Conservation (phyloP, 2,888 invertebrate species). For the Heliconius cydno region DNA sequence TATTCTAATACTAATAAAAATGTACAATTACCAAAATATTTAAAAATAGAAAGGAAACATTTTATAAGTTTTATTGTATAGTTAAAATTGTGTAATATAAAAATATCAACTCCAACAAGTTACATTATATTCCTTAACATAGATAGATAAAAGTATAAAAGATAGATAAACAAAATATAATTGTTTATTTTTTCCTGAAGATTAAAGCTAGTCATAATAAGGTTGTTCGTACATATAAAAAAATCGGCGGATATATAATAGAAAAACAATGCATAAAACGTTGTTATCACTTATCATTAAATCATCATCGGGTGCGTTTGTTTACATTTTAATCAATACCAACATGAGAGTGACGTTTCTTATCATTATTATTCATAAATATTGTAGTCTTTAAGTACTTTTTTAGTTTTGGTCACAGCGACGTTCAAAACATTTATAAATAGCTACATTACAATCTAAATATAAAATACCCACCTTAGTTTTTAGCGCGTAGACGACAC, state of each 20-base stretch:
- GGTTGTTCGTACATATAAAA: neutral
- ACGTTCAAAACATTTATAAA: conserved; percentile 33
- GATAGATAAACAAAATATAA: neutral
- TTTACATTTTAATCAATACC: conserved; percentile 40
- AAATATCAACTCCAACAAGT: no score
- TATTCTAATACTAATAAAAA: no score
- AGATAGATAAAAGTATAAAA: no score
- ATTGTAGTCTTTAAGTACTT: neutral
- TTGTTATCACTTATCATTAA: conserved; percentile 9
- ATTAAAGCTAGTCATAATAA: neutral
- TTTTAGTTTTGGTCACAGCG: neutral
- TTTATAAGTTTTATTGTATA: no score
- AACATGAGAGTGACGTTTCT: conserved; percentile 33
- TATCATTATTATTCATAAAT: conserved; percentile 12
- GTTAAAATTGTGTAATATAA: no score
- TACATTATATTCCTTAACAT: no score
- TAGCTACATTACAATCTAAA: conserved; percentile 36
- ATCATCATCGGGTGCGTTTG: conserved; percentile 25
- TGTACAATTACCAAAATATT: no score
- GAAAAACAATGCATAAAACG: neutral
- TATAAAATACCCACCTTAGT: conserved; percentile 67
- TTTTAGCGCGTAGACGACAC: conserved; percentile 77
- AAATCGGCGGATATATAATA: neutral
- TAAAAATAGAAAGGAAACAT: no score
- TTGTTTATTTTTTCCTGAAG: neutral